phyloP scores from a whole-genome alignment of 2,888 invertebrate species.

The Cantharis rufa region DNA sequence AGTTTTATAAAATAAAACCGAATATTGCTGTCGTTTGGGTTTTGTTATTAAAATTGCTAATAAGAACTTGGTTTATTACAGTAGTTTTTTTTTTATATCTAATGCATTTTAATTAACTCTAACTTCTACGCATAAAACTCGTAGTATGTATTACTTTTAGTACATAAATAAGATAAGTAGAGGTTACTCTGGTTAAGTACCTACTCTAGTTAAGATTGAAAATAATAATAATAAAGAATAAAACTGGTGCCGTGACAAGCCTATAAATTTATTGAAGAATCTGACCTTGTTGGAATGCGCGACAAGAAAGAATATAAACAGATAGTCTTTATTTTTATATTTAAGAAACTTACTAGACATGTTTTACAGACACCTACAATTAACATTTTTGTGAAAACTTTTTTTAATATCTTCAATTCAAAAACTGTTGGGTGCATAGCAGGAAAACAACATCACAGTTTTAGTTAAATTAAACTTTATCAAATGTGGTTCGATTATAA shows the following conservation, averaged over 20 bases:
- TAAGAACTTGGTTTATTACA: too few relatives aligned
- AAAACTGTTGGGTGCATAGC: background rate
- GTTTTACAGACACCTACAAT: background rate
- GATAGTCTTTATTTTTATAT: constrained; percentile 5
- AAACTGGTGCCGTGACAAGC: constrained; percentile 9
- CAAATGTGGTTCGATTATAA: background rate
- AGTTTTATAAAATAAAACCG: background rate
- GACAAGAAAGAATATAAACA: constrained; percentile 1
- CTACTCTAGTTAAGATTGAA: constrained; percentile 11
- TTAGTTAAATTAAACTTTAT: background rate
- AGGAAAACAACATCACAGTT: background rate
- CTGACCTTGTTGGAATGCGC: constrained; percentile 19
- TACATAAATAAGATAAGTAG: background rate
- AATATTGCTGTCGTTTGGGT: background rate
- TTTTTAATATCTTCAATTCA: background rate
- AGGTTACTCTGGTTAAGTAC: background rate
- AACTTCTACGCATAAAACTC: too few relatives aligned
- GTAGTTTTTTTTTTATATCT: too few relatives aligned
- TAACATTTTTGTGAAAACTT: background rate
- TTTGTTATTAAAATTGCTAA: background rate
- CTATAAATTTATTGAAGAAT: constrained; percentile 8
- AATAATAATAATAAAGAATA: constrained; percentile 9
- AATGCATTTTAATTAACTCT: too few relatives aligned
- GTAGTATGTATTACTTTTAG: background rate
- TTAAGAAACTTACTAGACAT: constrained; percentile 2